Percentiles rank a stretch among this genome's conserved stretches.
phyloP scores from a whole-genome alignment of 2,797 vertebrate genomes.

The Rhinoraja longicauda region DNA sequence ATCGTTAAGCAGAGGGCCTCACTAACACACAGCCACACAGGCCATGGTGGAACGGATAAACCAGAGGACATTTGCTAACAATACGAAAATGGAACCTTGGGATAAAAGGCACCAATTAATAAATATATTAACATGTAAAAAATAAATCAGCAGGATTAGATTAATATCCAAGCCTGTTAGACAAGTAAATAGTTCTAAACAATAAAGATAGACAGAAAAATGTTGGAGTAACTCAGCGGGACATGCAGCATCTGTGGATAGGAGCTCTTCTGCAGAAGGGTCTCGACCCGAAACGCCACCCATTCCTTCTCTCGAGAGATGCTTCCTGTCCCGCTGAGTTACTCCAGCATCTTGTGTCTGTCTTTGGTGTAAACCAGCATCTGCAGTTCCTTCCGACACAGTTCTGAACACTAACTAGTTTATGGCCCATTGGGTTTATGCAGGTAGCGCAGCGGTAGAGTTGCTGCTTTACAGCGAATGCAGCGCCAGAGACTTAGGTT shows the following conservation, averaged over 20 bases:
- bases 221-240: too few species aligned
- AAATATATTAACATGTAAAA: neutral
- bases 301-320: too few species aligned
- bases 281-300: too few species aligned
- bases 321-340: too few species aligned
- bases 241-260: too few species aligned
- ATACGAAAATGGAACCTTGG: neutral
- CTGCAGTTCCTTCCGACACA: too few species aligned
- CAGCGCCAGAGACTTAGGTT: too few species aligned
- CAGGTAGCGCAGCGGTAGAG: too few species aligned
- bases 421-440: neutral
- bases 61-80: neutral
- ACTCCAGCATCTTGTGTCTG: too few species aligned
- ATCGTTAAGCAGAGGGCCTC: neutral
- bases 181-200: neutral
- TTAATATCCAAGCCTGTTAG: neutral
- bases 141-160: neutral
- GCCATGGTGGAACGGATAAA: neutral
- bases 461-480: too few species aligned
- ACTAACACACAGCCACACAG: neutral
- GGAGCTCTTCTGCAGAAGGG: too few species aligned
- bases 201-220: neutral
- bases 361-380: too few species aligned
- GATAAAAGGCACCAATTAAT: neutral
- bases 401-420: neutral